Conservation (phyloP, 2,113 vertebrate genomes). For the Hippocampus abdominalis region DNA sequence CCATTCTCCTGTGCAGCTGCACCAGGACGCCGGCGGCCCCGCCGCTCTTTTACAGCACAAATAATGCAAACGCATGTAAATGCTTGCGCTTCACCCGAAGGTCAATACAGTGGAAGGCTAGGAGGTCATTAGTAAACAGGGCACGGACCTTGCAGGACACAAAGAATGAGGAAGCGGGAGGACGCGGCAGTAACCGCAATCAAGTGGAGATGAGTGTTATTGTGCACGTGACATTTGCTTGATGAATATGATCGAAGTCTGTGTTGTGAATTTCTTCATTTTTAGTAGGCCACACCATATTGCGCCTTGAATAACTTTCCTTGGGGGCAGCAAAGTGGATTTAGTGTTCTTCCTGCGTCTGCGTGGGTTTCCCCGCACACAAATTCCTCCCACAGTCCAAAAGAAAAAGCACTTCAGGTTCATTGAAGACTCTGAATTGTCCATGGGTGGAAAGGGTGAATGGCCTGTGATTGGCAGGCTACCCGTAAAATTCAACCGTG, state of each 20-base stretch:
- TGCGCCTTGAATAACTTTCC: no score
- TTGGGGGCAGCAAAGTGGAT: no score
- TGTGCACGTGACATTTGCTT: slow-evolving; percentile 1
- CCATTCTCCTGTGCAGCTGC: slow-evolving; percentile 26
- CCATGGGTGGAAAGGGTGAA: not conserved
- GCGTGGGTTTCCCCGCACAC: no score
- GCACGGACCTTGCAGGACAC: slow-evolving; percentile 26
- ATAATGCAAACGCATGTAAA: slow-evolving; percentile 48
- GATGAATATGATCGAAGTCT: not conserved
- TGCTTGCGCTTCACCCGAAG: slow-evolving; percentile 31
- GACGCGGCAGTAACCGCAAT: slow-evolving; percentile 25
- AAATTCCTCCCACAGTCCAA: no score
- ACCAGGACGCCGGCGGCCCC: slow-evolving; percentile 7
- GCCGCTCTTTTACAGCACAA: slow-evolving; percentile 13
- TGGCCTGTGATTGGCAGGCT: not conserved
- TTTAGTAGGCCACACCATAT: no score
- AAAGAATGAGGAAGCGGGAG: slow-evolving; percentile 13
- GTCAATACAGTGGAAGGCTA: slow-evolving; percentile 40
- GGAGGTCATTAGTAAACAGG: slow-evolving; percentile 62
- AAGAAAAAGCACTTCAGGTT: no score
- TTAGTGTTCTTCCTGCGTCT: no score
- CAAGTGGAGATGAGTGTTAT: not conserved
- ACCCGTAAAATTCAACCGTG: not conserved
- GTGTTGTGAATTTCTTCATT: not conserved
- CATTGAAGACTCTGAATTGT: not conserved